Evolutionary conservation across 1,140 invertebrate genomes (phyloP).

Genomic region (Metopolophium dirhodum): DNA sequence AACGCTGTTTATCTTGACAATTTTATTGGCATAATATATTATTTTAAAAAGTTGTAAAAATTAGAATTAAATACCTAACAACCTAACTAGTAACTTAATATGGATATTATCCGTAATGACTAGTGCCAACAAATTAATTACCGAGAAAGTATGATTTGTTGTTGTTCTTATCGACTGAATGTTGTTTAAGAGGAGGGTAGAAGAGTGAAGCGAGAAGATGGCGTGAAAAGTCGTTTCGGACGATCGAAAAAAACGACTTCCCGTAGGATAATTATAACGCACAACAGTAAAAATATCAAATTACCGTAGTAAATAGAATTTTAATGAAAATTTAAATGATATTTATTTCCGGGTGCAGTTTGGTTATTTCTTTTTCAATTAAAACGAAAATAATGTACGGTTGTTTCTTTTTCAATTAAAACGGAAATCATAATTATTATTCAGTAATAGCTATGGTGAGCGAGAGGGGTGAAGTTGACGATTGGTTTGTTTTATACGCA

Average conservation of each 20-base stretch:
- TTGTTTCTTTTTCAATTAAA: not conserved
- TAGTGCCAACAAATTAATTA: not conserved
- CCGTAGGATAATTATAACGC: not conserved
- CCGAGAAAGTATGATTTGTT: not conserved
- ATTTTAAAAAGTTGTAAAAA: too few species aligned
- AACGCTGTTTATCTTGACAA: not conserved
- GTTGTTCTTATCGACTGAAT: not conserved
- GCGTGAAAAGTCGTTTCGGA: not conserved
- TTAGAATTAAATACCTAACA: not conserved
- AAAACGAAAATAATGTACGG: too few species aligned
- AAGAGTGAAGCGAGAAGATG: not conserved
- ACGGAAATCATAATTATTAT: not conserved
- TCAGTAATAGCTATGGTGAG: not conserved
- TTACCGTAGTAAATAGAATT: not conserved
- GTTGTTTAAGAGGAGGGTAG: not conserved
- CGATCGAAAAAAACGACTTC: not conserved
- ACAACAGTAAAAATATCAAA: not conserved
- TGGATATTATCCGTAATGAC: not conserved
- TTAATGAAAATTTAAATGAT: not conserved
- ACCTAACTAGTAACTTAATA: too few species aligned
- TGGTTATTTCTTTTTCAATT: not conserved
- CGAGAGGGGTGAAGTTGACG: not conserved
- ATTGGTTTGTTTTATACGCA: not conserved
- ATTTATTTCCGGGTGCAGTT: not conserved
- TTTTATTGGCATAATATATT: too few species aligned